Percentiles rank a stretch among this genome's conserved stretches.
Conservation (phyloP, 2,888 invertebrate species). For the Malthinus flaveolus region DNA sequence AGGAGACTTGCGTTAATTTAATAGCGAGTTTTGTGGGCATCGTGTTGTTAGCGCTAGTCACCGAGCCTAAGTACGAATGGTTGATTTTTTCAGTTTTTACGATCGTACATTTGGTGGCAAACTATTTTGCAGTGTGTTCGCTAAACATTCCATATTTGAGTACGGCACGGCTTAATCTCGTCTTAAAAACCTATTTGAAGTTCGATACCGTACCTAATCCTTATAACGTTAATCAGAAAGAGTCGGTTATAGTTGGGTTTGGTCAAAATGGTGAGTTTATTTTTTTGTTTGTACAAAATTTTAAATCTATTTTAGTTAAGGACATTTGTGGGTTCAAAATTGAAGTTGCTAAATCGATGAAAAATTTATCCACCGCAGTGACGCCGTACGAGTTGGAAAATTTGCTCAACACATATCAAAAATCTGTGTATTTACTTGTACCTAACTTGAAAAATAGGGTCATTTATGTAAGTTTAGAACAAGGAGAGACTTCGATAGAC, state of each 20-base stretch:
- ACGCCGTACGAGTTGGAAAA: constrained; percentile 49
- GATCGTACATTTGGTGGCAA: constrained; percentile 79
- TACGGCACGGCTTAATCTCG: constrained; percentile 72
- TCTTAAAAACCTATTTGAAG: constrained; percentile 69
- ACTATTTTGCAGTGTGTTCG: constrained; percentile 83
- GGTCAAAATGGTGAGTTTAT: constrained; percentile 51
- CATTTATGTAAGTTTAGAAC: constrained; percentile 62
- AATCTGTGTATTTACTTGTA: constrained; percentile 61
- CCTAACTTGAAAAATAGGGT: constrained; percentile 54
- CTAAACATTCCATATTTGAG: constrained; percentile 82
- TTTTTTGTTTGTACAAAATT: not conserved
- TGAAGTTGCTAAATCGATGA: constrained; percentile 62
- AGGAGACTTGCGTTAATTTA: constrained; percentile 94
- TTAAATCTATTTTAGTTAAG: constrained; percentile 56
- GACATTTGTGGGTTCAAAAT: constrained; percentile 66
- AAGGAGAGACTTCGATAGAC: constrained; percentile 57
- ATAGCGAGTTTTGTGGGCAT: constrained; percentile 81
- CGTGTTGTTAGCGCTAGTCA: constrained; percentile 69
- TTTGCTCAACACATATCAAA: constrained; percentile 55
- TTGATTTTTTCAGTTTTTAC: constrained; percentile 75
- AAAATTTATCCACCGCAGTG: constrained; percentile 42
- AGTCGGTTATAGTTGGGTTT: constrained; percentile 68
- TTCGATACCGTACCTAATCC: constrained; percentile 66
- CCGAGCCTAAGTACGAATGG: constrained; percentile 65
- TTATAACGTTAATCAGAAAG: constrained; percentile 67